Percentiles rank a stretch among this genome's conserved stretches.
These are phyloP conservation scores for Hiodon alosoides DNA, from an alignment of 2,113 vertebrate genomes.

Conservation along the genomic window DNA sequence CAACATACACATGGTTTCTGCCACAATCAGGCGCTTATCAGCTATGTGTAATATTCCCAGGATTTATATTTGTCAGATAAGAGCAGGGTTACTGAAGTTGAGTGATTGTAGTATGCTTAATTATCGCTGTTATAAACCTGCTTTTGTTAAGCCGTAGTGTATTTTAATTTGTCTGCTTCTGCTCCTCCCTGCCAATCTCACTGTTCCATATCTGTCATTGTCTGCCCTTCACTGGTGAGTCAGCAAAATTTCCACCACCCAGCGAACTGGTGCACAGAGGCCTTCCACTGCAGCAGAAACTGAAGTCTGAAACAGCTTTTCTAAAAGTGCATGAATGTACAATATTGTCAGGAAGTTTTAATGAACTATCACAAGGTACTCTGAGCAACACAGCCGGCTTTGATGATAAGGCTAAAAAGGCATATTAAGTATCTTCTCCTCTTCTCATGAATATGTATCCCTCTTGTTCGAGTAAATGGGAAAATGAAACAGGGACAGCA, in stretches of 20 bases:
- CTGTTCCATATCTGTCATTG: neutral
- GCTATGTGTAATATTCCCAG: no score
- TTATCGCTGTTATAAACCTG: no score
- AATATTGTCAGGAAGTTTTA: neutral
- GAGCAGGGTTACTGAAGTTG: no score
- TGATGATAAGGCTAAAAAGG: slow-evolving; percentile 35
- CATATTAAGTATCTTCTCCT: neutral
- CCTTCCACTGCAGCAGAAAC: neutral
- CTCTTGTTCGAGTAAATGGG: neutral
- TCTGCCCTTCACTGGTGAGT: neutral
- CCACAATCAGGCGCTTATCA: no score
- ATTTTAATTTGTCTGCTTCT: neutral
- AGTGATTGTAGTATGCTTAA: no score
- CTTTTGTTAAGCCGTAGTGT: no score
- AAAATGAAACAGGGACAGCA: neutral
- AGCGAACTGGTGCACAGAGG: neutral
- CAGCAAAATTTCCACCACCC: neutral
- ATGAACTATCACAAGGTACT: slow-evolving; percentile 2
- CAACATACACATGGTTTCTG: no score
- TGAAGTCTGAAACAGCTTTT: neutral
- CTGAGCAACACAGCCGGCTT: slow-evolving; percentile 26
- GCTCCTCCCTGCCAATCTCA: neutral
- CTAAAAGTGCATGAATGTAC: neutral
- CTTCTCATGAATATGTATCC: slow-evolving; percentile 13
- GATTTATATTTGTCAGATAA: no score